phyloP scores from a whole-genome alignment of 2,888 invertebrate genomes.

The Heliconius sara region DNA sequence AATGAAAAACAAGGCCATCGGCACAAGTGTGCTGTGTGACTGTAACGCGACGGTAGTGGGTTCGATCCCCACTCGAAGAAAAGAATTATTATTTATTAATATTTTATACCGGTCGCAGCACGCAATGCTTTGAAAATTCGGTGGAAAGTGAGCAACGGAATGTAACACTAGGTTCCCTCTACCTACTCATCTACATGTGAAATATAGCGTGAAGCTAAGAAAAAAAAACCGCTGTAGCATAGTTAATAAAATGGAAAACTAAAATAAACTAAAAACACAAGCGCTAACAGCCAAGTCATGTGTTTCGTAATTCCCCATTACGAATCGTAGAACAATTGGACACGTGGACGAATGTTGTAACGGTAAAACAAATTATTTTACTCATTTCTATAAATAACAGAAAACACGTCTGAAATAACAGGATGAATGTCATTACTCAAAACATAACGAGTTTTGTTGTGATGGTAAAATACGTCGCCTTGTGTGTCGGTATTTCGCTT shows the following conservation, averaged over 20 bases:
- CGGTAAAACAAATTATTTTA: conserved; percentile 60
- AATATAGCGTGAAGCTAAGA: background rate
- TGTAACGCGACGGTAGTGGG: background rate
- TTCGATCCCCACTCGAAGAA: background rate
- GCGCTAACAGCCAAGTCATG: background rate
- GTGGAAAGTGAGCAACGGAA: background rate
- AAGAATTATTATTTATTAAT: background rate
- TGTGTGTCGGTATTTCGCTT: background rate
- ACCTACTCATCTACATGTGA: background rate
- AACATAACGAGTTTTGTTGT: conserved; percentile 26
- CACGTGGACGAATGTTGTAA: conserved; percentile 60
- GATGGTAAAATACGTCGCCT: conserved; percentile 18
- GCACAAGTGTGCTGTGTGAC: background rate
- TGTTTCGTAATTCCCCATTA: conserved; percentile 36
- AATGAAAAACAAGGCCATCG: too few species aligned
- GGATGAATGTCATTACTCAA: conserved; percentile 61
- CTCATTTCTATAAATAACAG: conserved; percentile 56
- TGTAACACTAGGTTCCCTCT: background rate
- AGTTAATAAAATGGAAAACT: background rate
- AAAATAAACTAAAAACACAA: conserved; percentile 3
- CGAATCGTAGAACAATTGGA: conserved; percentile 60
- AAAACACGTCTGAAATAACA: conserved; percentile 67
- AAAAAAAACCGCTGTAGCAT: background rate
- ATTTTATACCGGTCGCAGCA: background rate
- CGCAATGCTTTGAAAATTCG: background rate